Percentiles rank a stretch among this genome's conserved stretches.
phyloP scores from a whole-genome alignment of 2,888 invertebrate species.

The Elmis aenea region DNA sequence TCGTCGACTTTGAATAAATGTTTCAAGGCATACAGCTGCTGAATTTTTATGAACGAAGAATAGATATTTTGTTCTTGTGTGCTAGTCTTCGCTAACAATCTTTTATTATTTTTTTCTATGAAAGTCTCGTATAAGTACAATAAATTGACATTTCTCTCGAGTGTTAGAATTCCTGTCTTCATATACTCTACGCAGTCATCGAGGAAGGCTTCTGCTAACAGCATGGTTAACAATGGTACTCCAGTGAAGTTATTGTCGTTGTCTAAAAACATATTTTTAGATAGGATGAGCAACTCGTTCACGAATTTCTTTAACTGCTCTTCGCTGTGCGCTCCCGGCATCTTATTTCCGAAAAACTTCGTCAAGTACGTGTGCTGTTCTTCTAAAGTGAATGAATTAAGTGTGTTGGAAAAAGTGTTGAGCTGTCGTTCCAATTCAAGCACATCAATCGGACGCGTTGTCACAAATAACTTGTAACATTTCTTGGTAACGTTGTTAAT shows the following conservation, averaged over 20 bases:
- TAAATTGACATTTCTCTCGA: neutral
- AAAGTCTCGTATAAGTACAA: conserved; percentile 4
- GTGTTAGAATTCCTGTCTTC: neutral
- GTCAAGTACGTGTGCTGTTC: neutral
- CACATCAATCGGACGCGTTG: neutral
- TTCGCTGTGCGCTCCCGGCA: neutral
- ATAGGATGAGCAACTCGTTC: neutral
- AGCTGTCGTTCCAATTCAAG: neutral
- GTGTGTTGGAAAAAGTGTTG: neutral
- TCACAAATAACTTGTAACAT: neutral
- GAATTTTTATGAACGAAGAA: neutral
- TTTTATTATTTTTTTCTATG: neutral
- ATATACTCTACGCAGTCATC: neutral
- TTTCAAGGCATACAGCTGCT: conserved; percentile 4
- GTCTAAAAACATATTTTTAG: neutral
- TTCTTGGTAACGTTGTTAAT: neutral
- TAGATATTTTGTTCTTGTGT: neutral
- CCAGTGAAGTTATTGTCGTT: neutral
- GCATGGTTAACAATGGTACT: neutral
- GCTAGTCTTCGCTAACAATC: conserved; percentile 1
- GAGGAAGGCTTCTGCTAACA: conserved; percentile 1
- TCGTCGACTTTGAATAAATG: conserved; percentile 1
- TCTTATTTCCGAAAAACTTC: neutral
- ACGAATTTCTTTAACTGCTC: neutral
- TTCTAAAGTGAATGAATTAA: neutral